Base-by-base conservation (phyloP, 1,140 invertebrate species). In the Triops longicaudatus region DNA sequence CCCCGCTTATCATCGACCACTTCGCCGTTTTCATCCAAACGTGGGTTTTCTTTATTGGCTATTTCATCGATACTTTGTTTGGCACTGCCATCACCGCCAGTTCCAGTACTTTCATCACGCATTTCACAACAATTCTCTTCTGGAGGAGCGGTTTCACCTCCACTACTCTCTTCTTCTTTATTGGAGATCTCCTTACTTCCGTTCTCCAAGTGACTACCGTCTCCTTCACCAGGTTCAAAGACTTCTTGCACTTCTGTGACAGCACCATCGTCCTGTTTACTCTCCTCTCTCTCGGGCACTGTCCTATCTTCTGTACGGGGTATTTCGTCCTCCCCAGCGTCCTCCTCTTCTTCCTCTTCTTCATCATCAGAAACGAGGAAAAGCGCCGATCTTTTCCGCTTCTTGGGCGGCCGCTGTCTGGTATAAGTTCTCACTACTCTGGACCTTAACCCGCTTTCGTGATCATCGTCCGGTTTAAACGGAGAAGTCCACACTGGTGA, bases 301-400 rank as follows among this genome's bases (percentile, higher is more conserved):
- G 31, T 37, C 31, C 31, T 37, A 7, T 7, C 7, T 37, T 37
- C 31, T 37, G 31, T 4, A 37, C 7, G 31, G 31, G 2, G 43
- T 31, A 31, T 63, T 72, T 77, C 76, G 9, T 50, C 31, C 73
- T 77, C 76, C n/a, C 73, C 76, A 1, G 37, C 76, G 4, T 77
- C 76, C 26, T 77, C 76, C 63, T 72, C 76, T 26, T 77, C 28
- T 73, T 77, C 76, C 17, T 73, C 42, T 14, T 28, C 76, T 73
- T 73, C 22, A 14, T 22, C 71, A 72, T 77, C 76, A 22, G 28
- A 72, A 28, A 28, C 41, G 6, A 63, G 7, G 50, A 63, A 63
- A 0, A 63, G 14, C 3, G 50, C 26, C 9, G 37, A 75, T 17
- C 22, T 75, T 14, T 75, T 41, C 37, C 44, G n/a, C 74, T 75